phyloP scores from a whole-genome alignment of 35 echinoderm and acorn worm species.

The Diadema setosum region DNA sequence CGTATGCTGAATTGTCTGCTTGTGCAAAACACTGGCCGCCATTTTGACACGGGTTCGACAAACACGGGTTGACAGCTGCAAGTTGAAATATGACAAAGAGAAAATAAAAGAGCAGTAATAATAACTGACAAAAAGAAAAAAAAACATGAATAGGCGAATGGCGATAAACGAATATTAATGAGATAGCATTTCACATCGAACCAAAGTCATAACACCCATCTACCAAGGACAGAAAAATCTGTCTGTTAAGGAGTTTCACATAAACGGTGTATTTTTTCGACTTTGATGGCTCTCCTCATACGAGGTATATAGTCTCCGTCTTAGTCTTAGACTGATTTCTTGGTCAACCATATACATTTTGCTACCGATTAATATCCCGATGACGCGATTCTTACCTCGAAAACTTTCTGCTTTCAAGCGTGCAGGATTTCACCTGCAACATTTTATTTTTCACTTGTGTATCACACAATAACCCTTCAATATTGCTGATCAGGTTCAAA shows the following conservation, averaged over 20 bases:
- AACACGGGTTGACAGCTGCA: not conserved
- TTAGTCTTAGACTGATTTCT: too few relatives aligned
- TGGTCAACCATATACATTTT: too few relatives aligned
- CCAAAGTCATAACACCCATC: not conserved
- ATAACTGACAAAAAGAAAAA: not conserved
- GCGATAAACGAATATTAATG: not conserved
- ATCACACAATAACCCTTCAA: not conserved
- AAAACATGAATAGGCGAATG: not conserved
- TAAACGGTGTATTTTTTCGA: too few relatives aligned
- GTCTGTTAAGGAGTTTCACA: too few relatives aligned
- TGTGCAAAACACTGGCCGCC: not conserved
- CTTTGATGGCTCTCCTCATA: too few relatives aligned
- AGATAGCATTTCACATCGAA: too few relatives aligned
- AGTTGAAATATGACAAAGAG: not conserved
- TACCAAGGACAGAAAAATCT: not conserved
- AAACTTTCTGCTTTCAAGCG: not conserved
- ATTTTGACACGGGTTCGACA: not conserved
- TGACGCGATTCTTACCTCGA: too few relatives aligned
- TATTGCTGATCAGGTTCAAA: not conserved
- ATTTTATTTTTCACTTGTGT: not conserved
- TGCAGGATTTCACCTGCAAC: not conserved
- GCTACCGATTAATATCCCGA: too few relatives aligned
- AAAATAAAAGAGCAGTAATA: not conserved
- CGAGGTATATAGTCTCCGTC: too few relatives aligned
- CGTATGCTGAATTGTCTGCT: not conserved